phyloP scores from a whole-genome alignment of 2,113 vertebrate genomes.

The Lipophrys pholis region DNA sequence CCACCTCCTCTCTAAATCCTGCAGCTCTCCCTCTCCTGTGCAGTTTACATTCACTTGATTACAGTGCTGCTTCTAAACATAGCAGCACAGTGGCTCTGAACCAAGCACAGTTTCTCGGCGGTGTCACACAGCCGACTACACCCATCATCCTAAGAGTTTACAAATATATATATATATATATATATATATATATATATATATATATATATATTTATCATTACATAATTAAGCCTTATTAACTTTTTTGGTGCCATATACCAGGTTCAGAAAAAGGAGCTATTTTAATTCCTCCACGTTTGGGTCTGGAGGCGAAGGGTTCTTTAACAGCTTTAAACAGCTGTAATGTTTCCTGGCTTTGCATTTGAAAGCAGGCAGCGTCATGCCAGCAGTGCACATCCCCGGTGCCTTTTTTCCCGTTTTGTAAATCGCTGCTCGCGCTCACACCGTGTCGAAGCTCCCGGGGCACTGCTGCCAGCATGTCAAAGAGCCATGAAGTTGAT shows the following conservation, averaged over 20 bases:
- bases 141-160: slow-evolving; percentile 7
- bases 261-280: neutral
- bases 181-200: neutral
- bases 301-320: neutral
- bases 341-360: slow-evolving; percentile 13
- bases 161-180: no score
- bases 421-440: slow-evolving; percentile 45
- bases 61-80: slow-evolving; percentile 59
- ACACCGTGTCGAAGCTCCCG: slow-evolving; percentile 47
- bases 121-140: slow-evolving; percentile 27
- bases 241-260: neutral
- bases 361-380: slow-evolving; percentile 9
- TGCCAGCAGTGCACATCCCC: slow-evolving; percentile 11
- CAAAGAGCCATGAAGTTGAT: slow-evolving; percentile 43
- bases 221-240: neutral
- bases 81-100: slow-evolving; percentile 30
- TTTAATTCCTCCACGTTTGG: neutral
- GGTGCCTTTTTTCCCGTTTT: slow-evolving; percentile 32
- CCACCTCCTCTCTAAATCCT: slow-evolving; percentile 62
- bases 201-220: neutral
- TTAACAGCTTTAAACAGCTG: neutral
- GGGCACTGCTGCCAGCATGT: slow-evolving; percentile 52
- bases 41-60: slow-evolving; percentile 57
- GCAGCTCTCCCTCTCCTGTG: slow-evolving; percentile 40
- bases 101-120: slow-evolving; percentile 12